Evolutionary conservation across 2,888 invertebrate species (phyloP).

Genomic region (Leucozona laternaria): DNA sequence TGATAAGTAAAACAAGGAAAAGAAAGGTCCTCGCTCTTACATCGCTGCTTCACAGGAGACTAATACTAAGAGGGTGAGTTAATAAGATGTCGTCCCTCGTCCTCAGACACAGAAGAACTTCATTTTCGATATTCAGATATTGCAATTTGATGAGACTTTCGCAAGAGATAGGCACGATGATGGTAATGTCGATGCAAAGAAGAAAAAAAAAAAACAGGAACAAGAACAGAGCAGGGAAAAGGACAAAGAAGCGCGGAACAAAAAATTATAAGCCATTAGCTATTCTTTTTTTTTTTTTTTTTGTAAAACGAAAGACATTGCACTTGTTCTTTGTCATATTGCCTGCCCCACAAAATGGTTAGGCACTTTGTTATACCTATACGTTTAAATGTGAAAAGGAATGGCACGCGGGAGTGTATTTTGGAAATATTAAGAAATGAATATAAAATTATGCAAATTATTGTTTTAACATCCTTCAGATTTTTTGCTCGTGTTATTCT

Average conservation of each 20-base stretch:
- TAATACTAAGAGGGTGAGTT: conserved; percentile 72
- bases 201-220: too few relatives aligned
- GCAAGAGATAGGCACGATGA: conserved; percentile 57
- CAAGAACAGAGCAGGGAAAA: neutral
- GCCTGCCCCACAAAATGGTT: neutral
- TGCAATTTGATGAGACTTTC: conserved; percentile 74
- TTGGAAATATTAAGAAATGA: conserved; percentile 55
- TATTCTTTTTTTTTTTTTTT: conserved; percentile 27
- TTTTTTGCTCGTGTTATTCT: neutral
- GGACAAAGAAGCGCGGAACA: neutral
- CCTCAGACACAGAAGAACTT: conserved; percentile 69
- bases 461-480: conserved; percentile 26
- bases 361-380: conserved; percentile 13
- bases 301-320: neutral
- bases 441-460: conserved; percentile 74
- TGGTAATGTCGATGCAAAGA: conserved; percentile 58
- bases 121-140: conserved; percentile 73
- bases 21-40: conserved; percentile 38
- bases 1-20: conserved; percentile 77
- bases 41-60: neutral
- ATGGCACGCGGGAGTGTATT: neutral
- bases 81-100: conserved; percentile 75
- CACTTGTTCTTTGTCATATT: conserved; percentile 3
- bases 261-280: conserved; percentile 72
- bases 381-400: neutral